Conservation (phyloP, 2,888 invertebrate genomes). For the Lingula anatina region DNA sequence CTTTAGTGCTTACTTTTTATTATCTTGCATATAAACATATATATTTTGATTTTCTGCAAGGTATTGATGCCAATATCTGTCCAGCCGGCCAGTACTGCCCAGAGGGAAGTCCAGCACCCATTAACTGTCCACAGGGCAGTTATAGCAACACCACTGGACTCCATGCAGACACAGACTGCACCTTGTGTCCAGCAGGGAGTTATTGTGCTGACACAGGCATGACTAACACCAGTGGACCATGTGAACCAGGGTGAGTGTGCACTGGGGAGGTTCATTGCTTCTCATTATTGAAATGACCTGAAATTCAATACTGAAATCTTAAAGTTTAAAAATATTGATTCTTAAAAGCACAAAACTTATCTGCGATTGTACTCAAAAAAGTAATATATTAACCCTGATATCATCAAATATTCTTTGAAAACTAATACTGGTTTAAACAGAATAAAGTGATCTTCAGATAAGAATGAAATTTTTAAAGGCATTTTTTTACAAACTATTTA, state of each 20-base stretch:
- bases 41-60: conserved; percentile 12
- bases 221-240: conserved; percentile 30
- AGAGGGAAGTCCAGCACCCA: conserved; percentile 34
- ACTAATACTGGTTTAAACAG: too few species aligned
- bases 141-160: conserved; percentile 39
- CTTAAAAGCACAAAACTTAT: too few species aligned
- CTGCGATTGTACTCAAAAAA: too few species aligned
- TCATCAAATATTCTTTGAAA: too few species aligned
- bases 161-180: conserved; percentile 26
- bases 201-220: conserved; percentile 36
- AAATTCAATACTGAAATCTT: too few species aligned
- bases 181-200: conserved; percentile 34
- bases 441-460: too few species aligned
- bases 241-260: conserved; percentile 39
- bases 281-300: too few species aligned
- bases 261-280: too few species aligned
- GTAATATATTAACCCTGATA: too few species aligned
- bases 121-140: conserved; percentile 41
- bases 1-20: conserved; percentile 1
- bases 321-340: too few species aligned
- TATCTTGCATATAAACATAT: not conserved
- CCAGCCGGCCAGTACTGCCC: conserved; percentile 42
- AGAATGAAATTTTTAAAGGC: too few species aligned
- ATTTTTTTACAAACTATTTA: too few species aligned
- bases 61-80: conserved; percentile 41